These are phyloP conservation scores for Glyptemys insculpta DNA, from an alignment of 2,797 vertebrate genomes.

Conservation along the genomic window DNA sequence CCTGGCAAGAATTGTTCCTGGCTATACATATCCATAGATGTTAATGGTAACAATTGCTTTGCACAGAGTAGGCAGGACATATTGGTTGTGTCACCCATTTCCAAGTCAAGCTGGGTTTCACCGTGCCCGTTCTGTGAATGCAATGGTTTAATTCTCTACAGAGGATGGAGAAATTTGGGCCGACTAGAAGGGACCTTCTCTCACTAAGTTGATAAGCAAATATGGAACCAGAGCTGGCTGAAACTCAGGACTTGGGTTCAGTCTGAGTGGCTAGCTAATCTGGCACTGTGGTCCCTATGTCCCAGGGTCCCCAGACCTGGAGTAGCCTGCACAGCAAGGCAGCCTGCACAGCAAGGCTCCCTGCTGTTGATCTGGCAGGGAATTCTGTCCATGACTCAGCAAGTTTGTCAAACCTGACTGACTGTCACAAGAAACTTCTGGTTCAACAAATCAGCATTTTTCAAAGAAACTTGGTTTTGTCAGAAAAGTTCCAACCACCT, in stretches of 20 bases:
- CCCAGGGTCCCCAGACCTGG: background rate
- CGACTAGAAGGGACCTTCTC: background rate
- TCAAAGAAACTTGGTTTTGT: background rate
- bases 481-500: background rate
- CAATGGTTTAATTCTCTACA: background rate
- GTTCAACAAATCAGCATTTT: background rate
- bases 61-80: accelerated
- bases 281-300: background rate
- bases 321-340: background rate
- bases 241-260: background rate
- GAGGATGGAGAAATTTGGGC: background rate
- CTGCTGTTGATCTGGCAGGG: background rate
- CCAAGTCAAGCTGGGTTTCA: accelerated
- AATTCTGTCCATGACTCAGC: background rate
- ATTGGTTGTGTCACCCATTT: accelerated
- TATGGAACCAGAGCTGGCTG: background rate
- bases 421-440: background rate
- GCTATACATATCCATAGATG: too few species aligned
- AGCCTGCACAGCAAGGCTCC: background rate
- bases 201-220: background rate
- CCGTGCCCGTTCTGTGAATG: accelerated
- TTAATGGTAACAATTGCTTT: background rate
- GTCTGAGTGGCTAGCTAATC: background rate
- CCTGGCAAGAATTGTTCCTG: too few species aligned
- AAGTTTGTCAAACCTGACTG: background rate